phyloP scores from a whole-genome alignment of 2,797 vertebrate species.

The Sebastiscus tertius region DNA sequence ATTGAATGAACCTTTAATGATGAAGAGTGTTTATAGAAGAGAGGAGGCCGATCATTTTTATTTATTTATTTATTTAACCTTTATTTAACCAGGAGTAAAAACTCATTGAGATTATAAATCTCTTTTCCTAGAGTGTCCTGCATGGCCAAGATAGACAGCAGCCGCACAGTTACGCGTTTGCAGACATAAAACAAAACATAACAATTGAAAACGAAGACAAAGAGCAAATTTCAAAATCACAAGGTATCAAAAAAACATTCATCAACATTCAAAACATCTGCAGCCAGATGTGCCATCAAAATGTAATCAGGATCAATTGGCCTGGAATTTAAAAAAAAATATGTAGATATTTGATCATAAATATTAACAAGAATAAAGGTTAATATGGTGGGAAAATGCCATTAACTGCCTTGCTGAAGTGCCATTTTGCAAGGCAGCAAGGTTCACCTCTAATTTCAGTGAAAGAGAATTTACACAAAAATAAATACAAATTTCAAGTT shows the following conservation, averaged over 20 bases:
- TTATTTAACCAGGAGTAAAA: no score
- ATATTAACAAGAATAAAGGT: background rate
- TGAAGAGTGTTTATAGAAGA: constrained; percentile 18
- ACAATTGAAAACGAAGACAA: no score
- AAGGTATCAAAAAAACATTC: no score
- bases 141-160: no score
- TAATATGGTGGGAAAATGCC: accelerated
- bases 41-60: constrained; percentile 8
- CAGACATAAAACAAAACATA: no score
- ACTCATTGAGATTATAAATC: no score
- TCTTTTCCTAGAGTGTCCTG: no score
- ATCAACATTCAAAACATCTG: no score
- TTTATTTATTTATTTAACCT: no score
- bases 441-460: background rate
- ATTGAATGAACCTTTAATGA: constrained; percentile 26
- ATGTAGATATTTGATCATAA: background rate
- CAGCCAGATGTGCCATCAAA: background rate
- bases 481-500: background rate
- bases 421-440: background rate
- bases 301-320: constrained; percentile 29
- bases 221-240: no score
- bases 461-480: background rate
- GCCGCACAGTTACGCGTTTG: no score
- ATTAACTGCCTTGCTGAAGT: background rate
- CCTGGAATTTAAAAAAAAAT: background rate